phyloP scores from a whole-genome alignment of 1,140 invertebrate species.

The Pogonus chalceus region DNA sequence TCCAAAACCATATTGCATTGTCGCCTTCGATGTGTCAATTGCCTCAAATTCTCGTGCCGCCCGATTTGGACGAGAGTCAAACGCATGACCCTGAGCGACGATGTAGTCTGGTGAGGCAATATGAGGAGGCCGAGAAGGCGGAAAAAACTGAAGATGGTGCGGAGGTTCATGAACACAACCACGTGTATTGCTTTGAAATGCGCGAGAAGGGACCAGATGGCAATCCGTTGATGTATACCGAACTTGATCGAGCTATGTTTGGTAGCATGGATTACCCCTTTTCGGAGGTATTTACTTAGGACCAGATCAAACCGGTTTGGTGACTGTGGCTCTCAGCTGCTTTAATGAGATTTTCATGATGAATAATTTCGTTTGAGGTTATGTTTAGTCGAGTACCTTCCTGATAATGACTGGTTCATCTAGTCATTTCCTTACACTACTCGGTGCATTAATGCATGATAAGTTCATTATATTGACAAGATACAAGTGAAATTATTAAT shows the following conservation, averaged over 20 bases:
- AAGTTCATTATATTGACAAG: too few relatives aligned
- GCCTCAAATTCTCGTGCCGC: conserved; percentile 29
- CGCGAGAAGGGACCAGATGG: conserved; percentile 26
- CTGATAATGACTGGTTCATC: too few relatives aligned
- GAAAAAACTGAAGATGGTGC: conserved; percentile 24
- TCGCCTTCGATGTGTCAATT: conserved; percentile 22
- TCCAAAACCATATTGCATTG: conserved; percentile 12
- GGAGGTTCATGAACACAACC: conserved; percentile 24
- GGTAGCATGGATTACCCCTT: conserved; percentile 35
- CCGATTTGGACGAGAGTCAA: conserved; percentile 21
- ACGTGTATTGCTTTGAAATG: conserved; percentile 34
- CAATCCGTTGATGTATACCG: conserved; percentile 22
- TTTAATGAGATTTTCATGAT: background rate
- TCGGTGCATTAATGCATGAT: too few relatives aligned
- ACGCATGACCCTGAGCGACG: conserved; percentile 23
- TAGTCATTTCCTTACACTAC: too few relatives aligned
- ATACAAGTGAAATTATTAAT: too few relatives aligned
- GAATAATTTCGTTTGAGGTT: conserved; percentile 1
- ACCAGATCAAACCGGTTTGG: background rate
- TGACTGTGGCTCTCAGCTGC: background rate
- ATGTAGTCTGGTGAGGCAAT: conserved; percentile 33
- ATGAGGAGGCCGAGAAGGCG: conserved; percentile 30
- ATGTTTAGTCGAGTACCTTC: too few relatives aligned
- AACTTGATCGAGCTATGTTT: conserved; percentile 26
- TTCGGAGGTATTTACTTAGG: conserved; percentile 29